Base-by-base conservation (phyloP, 2,888 invertebrate species). In the Spilarctia lutea region DNA sequence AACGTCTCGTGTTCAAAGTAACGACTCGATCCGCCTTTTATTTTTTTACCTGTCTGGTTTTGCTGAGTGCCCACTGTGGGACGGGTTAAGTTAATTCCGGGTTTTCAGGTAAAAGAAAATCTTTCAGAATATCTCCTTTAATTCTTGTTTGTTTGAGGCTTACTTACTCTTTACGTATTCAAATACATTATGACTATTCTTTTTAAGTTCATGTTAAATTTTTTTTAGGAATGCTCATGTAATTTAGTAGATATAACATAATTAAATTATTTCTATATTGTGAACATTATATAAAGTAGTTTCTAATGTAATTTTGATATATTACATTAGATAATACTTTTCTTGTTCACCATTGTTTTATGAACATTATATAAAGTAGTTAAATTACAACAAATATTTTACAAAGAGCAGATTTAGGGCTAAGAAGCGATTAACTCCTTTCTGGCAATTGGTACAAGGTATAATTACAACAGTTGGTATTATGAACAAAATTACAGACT, bases 1-100 rank as follows among this genome's bases (percentile, higher is more conserved):
- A 79, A 81, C 86, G 80, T 81, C 85, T 83, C 81, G 79, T 71
- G 77, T 80, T 79, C 79, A 76, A 77, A 76, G 77, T 85, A 82
- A 86, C 83, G 86, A 85, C 80, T 80, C 79, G 85, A 85, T 85
- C 77, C 73, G 63, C 75, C 74, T 85, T 85, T 85, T 85, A 85
- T 84, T 86, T 85, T 85, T 80, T 78, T 74, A 78, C 78, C 81
- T 85, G 86, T 81, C 85, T 82, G 81, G 83, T 79, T 84, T 83
- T 84, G 79, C 85, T 77, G 81, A 84, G 75, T 85, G 73, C 81
- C 83, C 78, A 81, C 81, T 79, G 79, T 82, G 84, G 73, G 74
- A 71, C 81, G 35, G 52, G 67, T 67, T 73, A 68, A 70, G 60
- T 73, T 73, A 73, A 66, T 73, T 71, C 52, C 35, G 3, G 68